A percentile compares a stretch with the other conserved stretches of the same genome.
Conservation (phyloP, 2,888 invertebrate genomes). For the Lasioglossum pauxillum region DNA sequence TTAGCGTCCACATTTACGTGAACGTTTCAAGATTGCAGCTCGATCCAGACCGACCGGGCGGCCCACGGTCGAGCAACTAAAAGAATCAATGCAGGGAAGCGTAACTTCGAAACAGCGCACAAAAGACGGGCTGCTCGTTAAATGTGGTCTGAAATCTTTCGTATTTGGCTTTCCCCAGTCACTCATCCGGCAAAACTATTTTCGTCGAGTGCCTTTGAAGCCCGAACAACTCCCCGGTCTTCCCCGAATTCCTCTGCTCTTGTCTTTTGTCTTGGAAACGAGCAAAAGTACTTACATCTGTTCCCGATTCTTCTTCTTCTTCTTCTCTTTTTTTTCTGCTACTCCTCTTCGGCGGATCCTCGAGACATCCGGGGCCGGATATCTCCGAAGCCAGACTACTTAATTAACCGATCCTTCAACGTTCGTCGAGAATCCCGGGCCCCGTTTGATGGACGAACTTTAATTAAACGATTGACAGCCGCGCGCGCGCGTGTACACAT, state of each 20-base stretch:
- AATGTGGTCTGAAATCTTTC: constrained; percentile 34
- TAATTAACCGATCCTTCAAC: neutral
- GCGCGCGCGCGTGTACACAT: neutral
- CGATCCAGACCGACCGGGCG: neutral
- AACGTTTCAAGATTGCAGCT: neutral
- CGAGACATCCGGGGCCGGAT: neutral
- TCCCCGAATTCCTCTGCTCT: constrained; percentile 41
- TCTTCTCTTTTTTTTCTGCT: neutral
- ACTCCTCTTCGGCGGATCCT: neutral
- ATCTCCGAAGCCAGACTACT: neutral
- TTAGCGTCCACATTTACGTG: neutral
- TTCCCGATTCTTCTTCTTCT: neutral
- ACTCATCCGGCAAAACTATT: constrained; percentile 53
- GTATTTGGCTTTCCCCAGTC: constrained; percentile 23
- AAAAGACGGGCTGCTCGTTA: neutral
- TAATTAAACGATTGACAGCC: neutral
- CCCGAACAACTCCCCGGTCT: constrained; percentile 33
- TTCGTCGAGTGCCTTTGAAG: constrained; percentile 55
- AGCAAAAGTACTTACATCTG: constrained; percentile 20
- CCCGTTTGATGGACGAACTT: neutral
- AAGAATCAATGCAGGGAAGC: neutral
- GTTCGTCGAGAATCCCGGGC: neutral
- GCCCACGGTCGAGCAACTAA: neutral
- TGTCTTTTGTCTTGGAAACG: constrained; percentile 23
- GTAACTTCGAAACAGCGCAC: neutral